Base-by-base conservation (phyloP, 2,888 invertebrate species). In the Hecatera dysodea region DNA sequence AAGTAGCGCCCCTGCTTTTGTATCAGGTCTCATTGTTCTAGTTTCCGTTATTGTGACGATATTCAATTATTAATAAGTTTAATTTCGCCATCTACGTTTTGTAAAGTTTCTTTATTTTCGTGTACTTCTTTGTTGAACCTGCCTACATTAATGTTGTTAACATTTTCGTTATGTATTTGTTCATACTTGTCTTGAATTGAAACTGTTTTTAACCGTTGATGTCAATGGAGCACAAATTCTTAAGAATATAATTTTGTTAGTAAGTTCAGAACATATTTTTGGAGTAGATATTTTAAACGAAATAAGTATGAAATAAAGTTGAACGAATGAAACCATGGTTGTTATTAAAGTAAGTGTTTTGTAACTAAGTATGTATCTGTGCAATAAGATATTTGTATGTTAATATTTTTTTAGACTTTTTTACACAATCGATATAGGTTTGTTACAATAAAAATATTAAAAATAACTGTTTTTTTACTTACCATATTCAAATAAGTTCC, bases 11-110 rank as follows among this genome's bases (percentile, higher is more conserved):
- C 84, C 66, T 11, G 73, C 87, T 1, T 19, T 94, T 2, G 88
- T 91, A 0, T 91, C 93, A 22, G 83, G 92, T 39, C 56, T 93
- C 0, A 39, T 93, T 2, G 65, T 95, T 1, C 24, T 93, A 0
- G 46, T 93, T 11, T 92, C 93, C 17, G 48, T 91, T 33, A 19
- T 90, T 11, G 67, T 91, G 2, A 80, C 91, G 5, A n/a, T 93
- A 17, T 84, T 90, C 22, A 88, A 89, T 66, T 36, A 87, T 67
- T 89, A 81, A 86, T 36, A 68, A 29, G 64, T 48, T 52, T 39
- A 0, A 1, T 5, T 24, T 27, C 46, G 2, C 9, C 29, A 42
- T 50, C 33, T 29, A 24, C 6, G 5, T 50, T 59, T 36, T 27
- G 22, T 17, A 19, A 55, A 46, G 33, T 39, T 76, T 65, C 27